Conservation (phyloP, 2,888 invertebrate species). For the Cryptosula pallasiana region DNA sequence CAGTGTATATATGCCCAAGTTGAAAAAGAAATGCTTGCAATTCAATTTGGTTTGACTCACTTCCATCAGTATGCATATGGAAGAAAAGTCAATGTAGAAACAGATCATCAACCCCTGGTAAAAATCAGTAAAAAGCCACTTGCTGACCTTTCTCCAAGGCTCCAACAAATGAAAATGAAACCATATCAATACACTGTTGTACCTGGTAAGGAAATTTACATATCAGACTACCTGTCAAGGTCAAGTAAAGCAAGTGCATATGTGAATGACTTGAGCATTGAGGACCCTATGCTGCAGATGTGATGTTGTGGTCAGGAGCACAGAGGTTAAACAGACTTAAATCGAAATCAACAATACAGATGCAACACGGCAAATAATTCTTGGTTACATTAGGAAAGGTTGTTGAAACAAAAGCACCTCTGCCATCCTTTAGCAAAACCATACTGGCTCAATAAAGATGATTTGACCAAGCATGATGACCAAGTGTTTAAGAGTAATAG, state of each 20-base stretch:
- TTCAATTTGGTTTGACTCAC: constrained; percentile 2
- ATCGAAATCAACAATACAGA: not conserved
- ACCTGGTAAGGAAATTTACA: not conserved
- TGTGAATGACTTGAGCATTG: not conserved
- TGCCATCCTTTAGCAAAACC: too few species aligned
- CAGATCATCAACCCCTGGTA: not conserved
- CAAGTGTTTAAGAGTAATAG: too few species aligned
- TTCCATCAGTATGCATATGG: constrained; percentile 18
- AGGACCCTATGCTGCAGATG: not conserved
- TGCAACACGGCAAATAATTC: not conserved
- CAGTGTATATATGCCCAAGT: not conserved
- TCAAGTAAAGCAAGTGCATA: not conserved
- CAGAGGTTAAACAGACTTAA: not conserved
- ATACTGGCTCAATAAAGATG: too few species aligned
- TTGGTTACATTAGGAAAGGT: too few species aligned
- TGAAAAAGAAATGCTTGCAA: not conserved
- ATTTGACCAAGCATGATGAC: too few species aligned
- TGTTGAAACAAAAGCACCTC: too few species aligned
- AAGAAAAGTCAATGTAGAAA: not conserved
- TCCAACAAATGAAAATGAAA: not conserved
- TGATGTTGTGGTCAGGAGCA: too few species aligned
- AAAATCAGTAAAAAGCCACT: not conserved
- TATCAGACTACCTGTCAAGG: not conserved
- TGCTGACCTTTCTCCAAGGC: not conserved
- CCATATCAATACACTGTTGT: not conserved